phyloP scores from a whole-genome alignment of 2,888 invertebrate species.

The Tiliacea citrago region DNA sequence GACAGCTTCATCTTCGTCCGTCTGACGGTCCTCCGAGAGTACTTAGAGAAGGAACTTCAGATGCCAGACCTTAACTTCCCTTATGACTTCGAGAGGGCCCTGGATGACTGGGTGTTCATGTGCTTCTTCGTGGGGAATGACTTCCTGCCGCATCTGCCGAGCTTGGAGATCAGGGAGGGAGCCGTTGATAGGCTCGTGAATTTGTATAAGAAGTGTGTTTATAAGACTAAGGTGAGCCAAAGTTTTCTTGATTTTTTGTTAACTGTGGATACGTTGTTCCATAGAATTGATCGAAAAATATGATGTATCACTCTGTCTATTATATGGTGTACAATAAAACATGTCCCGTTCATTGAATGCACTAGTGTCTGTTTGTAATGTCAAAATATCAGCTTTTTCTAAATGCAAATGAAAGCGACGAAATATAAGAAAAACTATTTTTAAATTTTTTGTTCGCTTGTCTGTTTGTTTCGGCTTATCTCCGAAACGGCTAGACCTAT shows the following conservation, averaged over 20 bases:
- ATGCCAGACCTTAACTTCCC: conserved; percentile 98
- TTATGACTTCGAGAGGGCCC: conserved; percentile 98
- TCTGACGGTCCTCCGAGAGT: conserved; percentile 97
- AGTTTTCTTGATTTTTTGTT: neutral
- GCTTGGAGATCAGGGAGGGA: conserved; percentile 98
- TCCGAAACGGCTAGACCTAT: too few species aligned
- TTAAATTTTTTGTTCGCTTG: too few species aligned
- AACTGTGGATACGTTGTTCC: neutral
- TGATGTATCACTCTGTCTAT: neutral
- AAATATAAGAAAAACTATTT: too few species aligned
- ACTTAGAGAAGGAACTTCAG: conserved; percentile 96
- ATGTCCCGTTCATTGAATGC: neutral
- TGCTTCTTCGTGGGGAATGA: conserved; percentile 99
- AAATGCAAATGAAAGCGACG: too few species aligned
- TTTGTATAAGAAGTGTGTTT: conserved; percentile 98
- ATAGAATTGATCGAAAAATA: neutral
- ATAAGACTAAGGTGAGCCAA: conserved; percentile 95
- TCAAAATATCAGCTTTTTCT: too few species aligned
- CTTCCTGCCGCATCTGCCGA: conserved; percentile 99
- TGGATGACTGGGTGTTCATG: conserved; percentile 99
- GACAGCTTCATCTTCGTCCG: conserved; percentile 98
- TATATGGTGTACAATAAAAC: neutral
- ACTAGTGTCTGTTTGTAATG: neutral
- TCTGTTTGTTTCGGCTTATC: too few species aligned
- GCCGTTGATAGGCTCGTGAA: conserved; percentile 98